phyloP scores from a whole-genome alignment of 2,888 invertebrate species.

The Coremacera marginata region DNA sequence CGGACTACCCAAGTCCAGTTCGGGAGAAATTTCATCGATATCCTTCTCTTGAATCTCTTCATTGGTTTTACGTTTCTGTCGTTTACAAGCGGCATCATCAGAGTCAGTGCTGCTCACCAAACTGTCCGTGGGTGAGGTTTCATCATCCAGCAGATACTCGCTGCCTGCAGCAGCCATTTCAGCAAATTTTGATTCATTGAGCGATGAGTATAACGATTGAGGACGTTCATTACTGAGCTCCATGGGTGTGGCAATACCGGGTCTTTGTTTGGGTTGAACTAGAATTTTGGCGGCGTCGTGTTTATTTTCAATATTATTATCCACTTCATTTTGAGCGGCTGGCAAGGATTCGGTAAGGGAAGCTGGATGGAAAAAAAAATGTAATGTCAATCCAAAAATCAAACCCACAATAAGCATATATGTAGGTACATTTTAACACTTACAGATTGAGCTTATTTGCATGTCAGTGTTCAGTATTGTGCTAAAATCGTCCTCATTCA shows the following conservation, averaged over 20 bases:
- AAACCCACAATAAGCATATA: background rate
- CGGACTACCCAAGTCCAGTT: constrained; percentile 71
- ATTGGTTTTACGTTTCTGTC: constrained; percentile 65
- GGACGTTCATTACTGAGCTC: constrained; percentile 57
- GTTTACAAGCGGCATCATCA: constrained; percentile 63
- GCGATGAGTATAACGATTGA: constrained; percentile 56
- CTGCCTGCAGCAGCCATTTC: constrained; percentile 79
- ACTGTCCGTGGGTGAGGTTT: constrained; percentile 87
- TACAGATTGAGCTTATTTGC: constrained; percentile 64
- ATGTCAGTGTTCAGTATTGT: constrained; percentile 59
- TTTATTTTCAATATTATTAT: constrained; percentile 23
- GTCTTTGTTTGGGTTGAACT: constrained; percentile 1
- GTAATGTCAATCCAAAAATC: too few species aligned
- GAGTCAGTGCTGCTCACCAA: constrained; percentile 72
- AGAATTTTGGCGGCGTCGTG: constrained; percentile 38
- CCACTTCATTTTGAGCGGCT: constrained; percentile 26
- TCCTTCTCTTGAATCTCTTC: constrained; percentile 70
- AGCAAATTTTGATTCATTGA: constrained; percentile 75
- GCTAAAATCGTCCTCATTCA: constrained; percentile 56
- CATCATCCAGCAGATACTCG: constrained; percentile 81
- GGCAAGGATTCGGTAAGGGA: constrained; percentile 52
- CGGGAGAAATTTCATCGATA: constrained; percentile 69
- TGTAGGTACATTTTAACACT: constrained; percentile 46
- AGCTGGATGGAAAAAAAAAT: constrained; percentile 41
- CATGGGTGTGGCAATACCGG: background rate